Percentiles rank a stretch among this genome's conserved stretches.
phyloP scores from a whole-genome alignment of 1,140 invertebrate species.

The Zelostemma sp. region DNA sequence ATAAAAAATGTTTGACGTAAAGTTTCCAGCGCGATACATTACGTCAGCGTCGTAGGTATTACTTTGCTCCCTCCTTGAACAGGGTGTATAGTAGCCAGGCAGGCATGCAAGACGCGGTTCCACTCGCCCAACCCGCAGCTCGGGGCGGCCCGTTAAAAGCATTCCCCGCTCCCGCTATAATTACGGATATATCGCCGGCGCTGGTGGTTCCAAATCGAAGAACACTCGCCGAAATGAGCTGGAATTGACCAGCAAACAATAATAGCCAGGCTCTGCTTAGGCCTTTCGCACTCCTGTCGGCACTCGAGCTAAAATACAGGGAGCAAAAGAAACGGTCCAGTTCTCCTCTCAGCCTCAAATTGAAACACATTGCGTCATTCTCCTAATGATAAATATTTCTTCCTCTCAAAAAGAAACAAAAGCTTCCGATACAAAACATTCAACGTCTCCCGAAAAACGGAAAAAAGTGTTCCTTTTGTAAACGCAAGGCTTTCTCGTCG shows the following conservation, averaged over 20 bases:
- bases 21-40: conserved; percentile 50
- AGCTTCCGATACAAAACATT: too few relatives aligned
- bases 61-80: conserved; percentile 40
- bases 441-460: too few relatives aligned
- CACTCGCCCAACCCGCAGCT: conserved; percentile 42
- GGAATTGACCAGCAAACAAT: conserved; percentile 52
- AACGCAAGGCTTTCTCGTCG: too few relatives aligned
- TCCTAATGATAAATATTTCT: not conserved
- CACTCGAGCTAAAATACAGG: conserved; percentile 13
- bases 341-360: not conserved
- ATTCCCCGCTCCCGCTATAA: conserved; percentile 57
- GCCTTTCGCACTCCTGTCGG: conserved; percentile 8
- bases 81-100: conserved; percentile 38
- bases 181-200: conserved; percentile 53
- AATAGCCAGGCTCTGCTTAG: conserved; percentile 48
- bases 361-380: conserved; percentile 4
- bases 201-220: conserved; percentile 50
- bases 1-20: conserved; percentile 5
- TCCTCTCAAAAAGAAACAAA: too few relatives aligned
- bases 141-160: conserved; percentile 56
- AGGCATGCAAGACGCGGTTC: conserved; percentile 36
- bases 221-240: conserved; percentile 47
- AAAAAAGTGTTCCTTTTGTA: too few relatives aligned
- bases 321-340: conserved; percentile 9
- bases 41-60: conserved; percentile 47